Evolutionary conservation across 1,140 invertebrate genomes (phyloP).

Genomic region (Achroia grisella): DNA sequence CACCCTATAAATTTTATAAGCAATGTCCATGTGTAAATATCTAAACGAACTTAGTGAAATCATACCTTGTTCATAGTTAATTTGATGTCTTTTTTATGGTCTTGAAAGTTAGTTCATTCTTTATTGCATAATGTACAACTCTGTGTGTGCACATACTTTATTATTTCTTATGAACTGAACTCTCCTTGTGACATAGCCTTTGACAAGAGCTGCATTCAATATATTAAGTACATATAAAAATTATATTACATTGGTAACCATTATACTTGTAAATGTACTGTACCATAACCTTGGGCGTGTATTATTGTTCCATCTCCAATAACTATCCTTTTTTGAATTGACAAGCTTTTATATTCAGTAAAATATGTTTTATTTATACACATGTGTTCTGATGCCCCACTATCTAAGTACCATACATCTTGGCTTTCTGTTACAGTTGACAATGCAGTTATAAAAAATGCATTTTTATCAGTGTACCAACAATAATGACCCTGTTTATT

Average conservation of each 20-base stretch:
- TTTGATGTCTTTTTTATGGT: slow-evolving; percentile 26
- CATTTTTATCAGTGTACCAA: too few relatives aligned
- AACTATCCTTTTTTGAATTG: slow-evolving; percentile 3
- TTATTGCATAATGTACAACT: slow-evolving; percentile 10
- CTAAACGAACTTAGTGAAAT: slow-evolving; percentile 3
- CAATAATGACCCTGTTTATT: too few relatives aligned
- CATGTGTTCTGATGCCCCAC: slow-evolving; percentile 20
- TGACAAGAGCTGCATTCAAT: neutral
- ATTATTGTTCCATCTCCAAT: slow-evolving; percentile 7
- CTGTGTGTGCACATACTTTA: neutral
- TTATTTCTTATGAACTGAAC: slow-evolving; percentile 5
- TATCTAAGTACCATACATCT: slow-evolving; percentile 7
- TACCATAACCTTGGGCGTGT: slow-evolving; percentile 9
- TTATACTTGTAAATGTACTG: slow-evolving; percentile 8
- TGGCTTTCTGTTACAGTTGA: neutral
- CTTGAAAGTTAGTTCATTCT: too few relatives aligned
- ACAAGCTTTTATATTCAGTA: neutral
- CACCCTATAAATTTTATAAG: slow-evolving; percentile 20
- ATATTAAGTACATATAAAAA: slow-evolving; percentile 15
- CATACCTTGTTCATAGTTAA: slow-evolving; percentile 12
- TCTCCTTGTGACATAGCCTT: too few relatives aligned
- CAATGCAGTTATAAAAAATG: too few relatives aligned
- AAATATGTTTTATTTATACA: slow-evolving; percentile 5
- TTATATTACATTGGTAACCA: slow-evolving; percentile 4
- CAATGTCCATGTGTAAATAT: slow-evolving; percentile 20